phyloP scores from a whole-genome alignment of 2,797 vertebrate genomes.

The Calcarius lapponicus region DNA sequence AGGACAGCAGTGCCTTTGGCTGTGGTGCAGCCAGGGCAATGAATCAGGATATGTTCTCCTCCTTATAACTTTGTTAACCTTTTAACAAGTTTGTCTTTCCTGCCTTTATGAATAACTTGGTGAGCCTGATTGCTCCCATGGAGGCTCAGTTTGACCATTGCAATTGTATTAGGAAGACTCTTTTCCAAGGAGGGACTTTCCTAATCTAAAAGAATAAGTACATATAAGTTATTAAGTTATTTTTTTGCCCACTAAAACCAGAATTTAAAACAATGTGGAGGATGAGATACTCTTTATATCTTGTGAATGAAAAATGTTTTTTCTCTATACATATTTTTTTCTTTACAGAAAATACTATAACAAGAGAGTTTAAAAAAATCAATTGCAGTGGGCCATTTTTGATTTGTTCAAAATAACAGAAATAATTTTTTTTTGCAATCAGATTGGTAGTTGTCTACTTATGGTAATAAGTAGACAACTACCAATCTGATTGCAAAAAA shows the following conservation, averaged over 20 bases:
- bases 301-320: not conserved
- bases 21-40: constrained; percentile 9
- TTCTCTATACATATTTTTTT: not conserved
- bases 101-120: not conserved
- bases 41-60: not conserved
- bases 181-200: not conserved
- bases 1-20: constrained; percentile 36
- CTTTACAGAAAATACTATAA: not conserved
- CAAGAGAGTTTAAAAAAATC: not conserved
- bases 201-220: not conserved
- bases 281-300: not conserved
- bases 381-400: not conserved
- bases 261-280: not conserved
- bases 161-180: not conserved
- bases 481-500: no score
- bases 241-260: not conserved
- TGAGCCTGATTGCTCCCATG: not conserved
- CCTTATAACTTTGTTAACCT: not conserved
- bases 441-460: not conserved
- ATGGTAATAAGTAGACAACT: not conserved
- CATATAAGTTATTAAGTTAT: not conserved
- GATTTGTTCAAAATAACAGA: not conserved
- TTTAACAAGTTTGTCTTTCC: not conserved
- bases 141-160: not conserved
- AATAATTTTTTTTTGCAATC: not conserved